Evolutionary conservation across 2,113 vertebrate species (phyloP).

Genomic region (Trichomycterus rosablanca): DNA sequence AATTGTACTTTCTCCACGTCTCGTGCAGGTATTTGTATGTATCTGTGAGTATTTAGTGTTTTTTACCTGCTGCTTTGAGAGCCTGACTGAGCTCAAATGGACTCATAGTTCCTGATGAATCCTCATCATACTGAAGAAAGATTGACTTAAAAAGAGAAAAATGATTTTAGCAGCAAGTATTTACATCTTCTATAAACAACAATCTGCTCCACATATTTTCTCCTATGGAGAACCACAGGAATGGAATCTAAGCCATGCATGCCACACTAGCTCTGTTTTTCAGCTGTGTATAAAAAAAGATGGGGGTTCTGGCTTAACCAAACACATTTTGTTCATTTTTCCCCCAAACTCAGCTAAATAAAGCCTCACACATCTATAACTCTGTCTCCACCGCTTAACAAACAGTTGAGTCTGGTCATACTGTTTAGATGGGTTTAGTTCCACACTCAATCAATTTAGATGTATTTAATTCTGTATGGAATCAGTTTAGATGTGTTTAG

Average conservation of each 20-base stretch:
- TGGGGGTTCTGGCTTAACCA: not conserved
- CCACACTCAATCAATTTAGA: too few species aligned
- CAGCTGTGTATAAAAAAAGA: not conserved
- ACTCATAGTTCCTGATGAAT: slow-evolving; percentile 70
- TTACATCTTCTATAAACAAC: slow-evolving; percentile 4
- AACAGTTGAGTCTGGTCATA: too few species aligned
- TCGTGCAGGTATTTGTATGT: slow-evolving; percentile 8
- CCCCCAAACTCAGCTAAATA: slow-evolving; percentile 2
- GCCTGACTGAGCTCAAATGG: slow-evolving; percentile 66
- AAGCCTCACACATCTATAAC: not conserved
- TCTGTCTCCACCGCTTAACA: too few species aligned
- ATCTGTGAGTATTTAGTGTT: not conserved
- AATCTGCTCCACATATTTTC: not conserved
- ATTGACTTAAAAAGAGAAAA: slow-evolving; percentile 53
- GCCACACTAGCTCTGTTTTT: not conserved
- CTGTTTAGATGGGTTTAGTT: too few species aligned
- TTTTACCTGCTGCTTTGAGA: slow-evolving; percentile 62
- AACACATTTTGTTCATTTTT: too few species aligned
- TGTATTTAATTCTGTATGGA: too few species aligned
- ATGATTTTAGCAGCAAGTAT: not conserved
- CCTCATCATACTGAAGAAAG: slow-evolving; percentile 65
- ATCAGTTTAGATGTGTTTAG: too few species aligned
- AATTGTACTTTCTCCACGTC: slow-evolving; percentile 2
- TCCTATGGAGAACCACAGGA: not conserved
- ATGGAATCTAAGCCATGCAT: slow-evolving; percentile 8